A percentile compares a stretch with the other conserved stretches of the same genome.
phyloP scores from a whole-genome alignment of 2,888 invertebrate genomes.

The Ryuthela nishihirai region DNA sequence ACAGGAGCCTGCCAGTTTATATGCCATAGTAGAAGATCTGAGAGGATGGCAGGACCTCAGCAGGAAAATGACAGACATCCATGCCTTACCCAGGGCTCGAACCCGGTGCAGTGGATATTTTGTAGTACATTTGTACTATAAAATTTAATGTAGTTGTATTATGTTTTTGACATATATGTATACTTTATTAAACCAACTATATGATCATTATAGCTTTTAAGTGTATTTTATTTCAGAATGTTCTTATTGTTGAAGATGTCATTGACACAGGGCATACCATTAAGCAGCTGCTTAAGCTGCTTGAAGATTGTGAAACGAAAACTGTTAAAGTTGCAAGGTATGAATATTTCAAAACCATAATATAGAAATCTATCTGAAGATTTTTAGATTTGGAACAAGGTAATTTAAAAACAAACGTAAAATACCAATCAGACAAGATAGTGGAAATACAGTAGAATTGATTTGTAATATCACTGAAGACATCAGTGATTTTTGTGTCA shows the following conservation, averaged over 20 bases:
- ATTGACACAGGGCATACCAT: conserved; percentile 58
- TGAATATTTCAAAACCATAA: not conserved
- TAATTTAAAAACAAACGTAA: not conserved
- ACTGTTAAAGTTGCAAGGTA: conserved; percentile 49
- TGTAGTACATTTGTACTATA: no score
- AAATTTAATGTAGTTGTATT: no score
- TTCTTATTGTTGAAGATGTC: conserved; percentile 58
- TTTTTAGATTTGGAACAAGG: not conserved
- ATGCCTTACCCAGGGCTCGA: no score
- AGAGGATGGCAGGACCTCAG: no score
- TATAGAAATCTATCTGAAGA: conserved; percentile 1
- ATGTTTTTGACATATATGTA: no score
- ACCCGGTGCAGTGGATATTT: no score
- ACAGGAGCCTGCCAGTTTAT: no score
- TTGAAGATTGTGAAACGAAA: conserved; percentile 51
- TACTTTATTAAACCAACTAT: not conserved
- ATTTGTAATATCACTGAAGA: not conserved
- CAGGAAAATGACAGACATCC: no score
- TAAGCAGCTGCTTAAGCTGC: conserved; percentile 51
- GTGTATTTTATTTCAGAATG: conserved; percentile 48
- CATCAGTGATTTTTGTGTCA: no score
- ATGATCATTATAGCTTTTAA: not conserved
- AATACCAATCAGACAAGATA: not conserved
- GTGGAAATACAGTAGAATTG: not conserved
- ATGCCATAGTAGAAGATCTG: no score